Evolutionary conservation across 2,797 vertebrate species (phyloP), one percentile per base, ranked within the genome.

Genomic region (Cryptoprocta ferox): DNA sequence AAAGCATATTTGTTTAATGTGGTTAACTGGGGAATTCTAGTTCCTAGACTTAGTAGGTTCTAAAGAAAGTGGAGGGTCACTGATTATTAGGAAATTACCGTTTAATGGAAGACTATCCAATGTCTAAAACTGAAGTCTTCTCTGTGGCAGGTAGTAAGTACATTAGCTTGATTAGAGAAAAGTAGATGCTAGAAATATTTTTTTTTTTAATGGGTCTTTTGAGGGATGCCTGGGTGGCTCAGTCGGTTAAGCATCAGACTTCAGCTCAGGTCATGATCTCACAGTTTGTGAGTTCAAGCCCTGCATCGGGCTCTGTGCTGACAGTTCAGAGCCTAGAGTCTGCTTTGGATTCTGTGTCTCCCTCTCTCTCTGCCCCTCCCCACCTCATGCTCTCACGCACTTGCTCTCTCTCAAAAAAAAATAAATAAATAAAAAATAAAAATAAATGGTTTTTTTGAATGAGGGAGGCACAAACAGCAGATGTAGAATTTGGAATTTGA

Each of bases 161-260:
- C 42, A 50, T 94, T 66, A 83, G 53, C 66, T 39, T 89, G 39
- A 59, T 28, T 42, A n/a, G 32, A 95, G 56, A 93, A 93, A 39
- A 87, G 21, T 76, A 45, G 48, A 21, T 76, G 28, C 68, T 85
- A n/a, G 78, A 83, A 83, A 30, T 86, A 59, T n/a, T 2, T 91
- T 81, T 91, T 81, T 48, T 65, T 70, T 18, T 45, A 50, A 79
- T 75, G 18, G 39, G 4, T 63, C 19, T 94, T 92, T 76, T 76
- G 81, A 91, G 18, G 53, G 18, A 19, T 6, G 8, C 56, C 8
- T 59, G 21, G 56, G 21, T 59, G 56, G 56, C 56, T 59, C 56
- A 59, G 56, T 59, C 21, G 1, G 19, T 59, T 24, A 59, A 59
- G 21, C 56, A 9, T 59, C 56, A 59, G 21, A 59, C 56, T 59